These are phyloP conservation scores for Silurus aristotelis DNA, from an alignment of 2,797 vertebrate species.

Conservation along the genomic window DNA sequence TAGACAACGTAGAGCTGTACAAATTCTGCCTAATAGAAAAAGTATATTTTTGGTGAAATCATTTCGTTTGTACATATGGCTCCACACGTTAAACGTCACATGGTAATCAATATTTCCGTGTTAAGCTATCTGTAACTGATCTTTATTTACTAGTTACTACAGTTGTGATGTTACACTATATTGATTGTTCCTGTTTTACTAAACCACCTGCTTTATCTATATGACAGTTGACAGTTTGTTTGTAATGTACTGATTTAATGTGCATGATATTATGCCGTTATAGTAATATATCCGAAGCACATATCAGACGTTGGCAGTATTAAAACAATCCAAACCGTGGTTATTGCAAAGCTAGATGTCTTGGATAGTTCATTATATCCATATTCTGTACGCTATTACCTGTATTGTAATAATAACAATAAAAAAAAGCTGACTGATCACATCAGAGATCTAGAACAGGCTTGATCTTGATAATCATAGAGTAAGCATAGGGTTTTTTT, in stretches of 20 bases:
- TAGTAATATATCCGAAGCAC: slow-evolving; percentile 47
- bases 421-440: not conserved
- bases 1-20: not conserved
- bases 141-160: not conserved
- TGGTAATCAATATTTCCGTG: not conserved
- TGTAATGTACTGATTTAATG: slow-evolving; percentile 44
- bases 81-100: not conserved
- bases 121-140: not conserved
- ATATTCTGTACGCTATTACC: slow-evolving; percentile 44
- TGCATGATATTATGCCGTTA: slow-evolving; percentile 51
- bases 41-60: not conserved
- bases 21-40: not conserved
- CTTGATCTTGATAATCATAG: slow-evolving; percentile 47
- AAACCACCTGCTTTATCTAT: slow-evolving; percentile 33
- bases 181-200: slow-evolving; percentile 6
- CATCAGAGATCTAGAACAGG: slow-evolving; percentile 18
- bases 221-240: slow-evolving; percentile 38
- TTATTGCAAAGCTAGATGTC: slow-evolving; percentile 42
- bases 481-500: slow-evolving; percentile 40
- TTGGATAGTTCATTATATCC: slow-evolving; percentile 41
- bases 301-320: slow-evolving; percentile 34
- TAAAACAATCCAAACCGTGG: slow-evolving; percentile 37
- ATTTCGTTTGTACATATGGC: not conserved
- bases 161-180: slow-evolving; percentile 30
- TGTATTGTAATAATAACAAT: slow-evolving; percentile 31